A percentile compares a stretch with the other conserved stretches of the same genome.
phyloP scores from a whole-genome alignment of 2,113 vertebrate species.

The Cisticola juncidis region DNA sequence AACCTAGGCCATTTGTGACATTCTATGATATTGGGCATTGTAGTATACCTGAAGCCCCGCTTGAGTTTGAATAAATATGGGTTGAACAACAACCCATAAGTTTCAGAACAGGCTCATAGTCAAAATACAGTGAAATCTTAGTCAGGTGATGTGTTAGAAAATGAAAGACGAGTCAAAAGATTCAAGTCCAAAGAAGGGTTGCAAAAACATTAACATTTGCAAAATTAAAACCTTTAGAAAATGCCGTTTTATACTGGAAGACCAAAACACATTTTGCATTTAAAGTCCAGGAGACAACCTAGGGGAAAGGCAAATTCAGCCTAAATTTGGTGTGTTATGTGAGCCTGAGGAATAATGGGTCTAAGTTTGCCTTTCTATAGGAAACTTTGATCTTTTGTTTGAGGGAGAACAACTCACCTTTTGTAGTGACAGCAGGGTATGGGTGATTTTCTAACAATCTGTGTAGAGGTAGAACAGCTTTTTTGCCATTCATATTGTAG shows the following conservation, averaged over 20 bases:
- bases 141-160: background rate
- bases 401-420: background rate
- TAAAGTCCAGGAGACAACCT: background rate
- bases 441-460: background rate
- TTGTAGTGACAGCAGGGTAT: background rate
- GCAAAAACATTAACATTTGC: background rate
- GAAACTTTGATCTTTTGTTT: background rate
- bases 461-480: background rate
- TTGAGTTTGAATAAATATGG: background rate
- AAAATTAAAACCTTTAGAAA: background rate
- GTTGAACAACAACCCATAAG: background rate
- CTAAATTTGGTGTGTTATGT: background rate
- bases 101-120: background rate
- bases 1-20: background rate
- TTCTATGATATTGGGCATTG: background rate
- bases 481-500: fast-evolving
- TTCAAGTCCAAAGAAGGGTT: background rate
- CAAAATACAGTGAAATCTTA: background rate
- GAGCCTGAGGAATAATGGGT: background rate
- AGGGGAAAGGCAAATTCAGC: background rate
- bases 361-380: background rate
- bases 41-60: background rate
- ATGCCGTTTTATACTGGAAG: background rate
- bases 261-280: background rate
- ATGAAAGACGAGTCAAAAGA: background rate